These are phyloP conservation scores for Lucifuga dentata DNA, from an alignment of 2,113 vertebrate genomes.

Conservation along the genomic window DNA sequence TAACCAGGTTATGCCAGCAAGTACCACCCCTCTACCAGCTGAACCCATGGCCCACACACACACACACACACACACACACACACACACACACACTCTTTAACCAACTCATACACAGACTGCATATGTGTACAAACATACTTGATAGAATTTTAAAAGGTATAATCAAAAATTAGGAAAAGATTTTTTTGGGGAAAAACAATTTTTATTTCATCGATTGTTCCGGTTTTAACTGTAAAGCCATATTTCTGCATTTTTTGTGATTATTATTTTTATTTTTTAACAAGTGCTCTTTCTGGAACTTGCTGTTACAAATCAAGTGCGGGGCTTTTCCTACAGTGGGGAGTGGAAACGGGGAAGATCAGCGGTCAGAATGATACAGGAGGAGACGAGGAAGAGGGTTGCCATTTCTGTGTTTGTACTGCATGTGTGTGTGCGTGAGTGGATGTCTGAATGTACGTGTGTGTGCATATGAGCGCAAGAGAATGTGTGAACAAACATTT, in stretches of 20 bases:
- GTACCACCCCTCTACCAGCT: constrained; percentile 78
- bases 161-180: constrained; percentile 57
- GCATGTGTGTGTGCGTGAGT: constrained; percentile 39
- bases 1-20: constrained; percentile 78
- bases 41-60: constrained; percentile 53
- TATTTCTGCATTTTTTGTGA: constrained; percentile 65
- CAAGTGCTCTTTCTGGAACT: constrained; percentile 86
- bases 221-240: constrained; percentile 81
- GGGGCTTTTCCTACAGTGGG: constrained; percentile 65
- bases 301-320: constrained; percentile 83
- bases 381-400: constrained; percentile 34
- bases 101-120: constrained; percentile 59
- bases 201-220: constrained; percentile 74
- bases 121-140: constrained; percentile 43
- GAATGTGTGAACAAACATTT: constrained; percentile 68
- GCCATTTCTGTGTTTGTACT: constrained; percentile 74
- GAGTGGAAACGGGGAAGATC: constrained; percentile 3
- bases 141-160: constrained; percentile 57
- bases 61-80: constrained; percentile 23
- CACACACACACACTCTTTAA: constrained; percentile 19
- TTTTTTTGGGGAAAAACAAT: constrained; percentile 23
- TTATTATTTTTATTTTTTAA: constrained; percentile 47
- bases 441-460: constrained; percentile 24
- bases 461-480: constrained; percentile 37
- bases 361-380: constrained; percentile 1